These are phyloP conservation scores for Chionis minor DNA, from an alignment of 2,113 vertebrate species.

Conservation along the genomic window DNA sequence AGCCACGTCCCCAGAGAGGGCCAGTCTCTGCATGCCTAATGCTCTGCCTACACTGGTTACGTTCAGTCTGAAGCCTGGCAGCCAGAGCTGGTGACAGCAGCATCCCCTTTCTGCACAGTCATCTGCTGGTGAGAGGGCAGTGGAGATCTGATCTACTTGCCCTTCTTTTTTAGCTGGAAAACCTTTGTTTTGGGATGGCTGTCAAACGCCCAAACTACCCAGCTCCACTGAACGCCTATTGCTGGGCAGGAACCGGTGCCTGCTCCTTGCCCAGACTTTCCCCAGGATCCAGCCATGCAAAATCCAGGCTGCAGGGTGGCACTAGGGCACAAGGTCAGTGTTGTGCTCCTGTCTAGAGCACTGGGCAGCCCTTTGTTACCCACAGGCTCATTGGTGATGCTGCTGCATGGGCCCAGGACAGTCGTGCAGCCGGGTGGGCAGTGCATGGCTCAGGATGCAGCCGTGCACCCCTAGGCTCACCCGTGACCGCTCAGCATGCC, in stretches of 20 bases:
- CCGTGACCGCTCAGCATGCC: rapidly evolving
- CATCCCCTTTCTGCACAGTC: background rate
- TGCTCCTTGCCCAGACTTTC: background rate
- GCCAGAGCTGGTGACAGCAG: background rate
- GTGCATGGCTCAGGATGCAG: rapidly evolving
- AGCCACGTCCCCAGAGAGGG: background rate
- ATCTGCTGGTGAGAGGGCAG: background rate
- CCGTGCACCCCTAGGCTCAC: background rate
- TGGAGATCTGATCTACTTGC: background rate
- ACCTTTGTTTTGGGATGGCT: background rate
- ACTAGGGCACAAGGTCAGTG: background rate
- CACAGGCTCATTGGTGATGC: background rate
- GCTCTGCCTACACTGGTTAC: background rate
- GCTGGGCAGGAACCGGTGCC: background rate
- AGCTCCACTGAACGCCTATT: rapidly evolving
- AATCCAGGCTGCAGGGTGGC: background rate
- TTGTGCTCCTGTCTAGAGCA: rapidly evolving
- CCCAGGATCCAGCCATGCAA: rapidly evolving
- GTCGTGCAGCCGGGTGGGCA: rapidly evolving
- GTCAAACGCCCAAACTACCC: too few species aligned
- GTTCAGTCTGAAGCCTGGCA: background rate
- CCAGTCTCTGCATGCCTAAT: background rate
- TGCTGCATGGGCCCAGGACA: background rate
- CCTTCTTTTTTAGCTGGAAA: background rate
- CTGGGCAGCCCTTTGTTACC: background rate